A percentile compares a stretch with the other conserved stretches of the same genome.
phyloP scores from a whole-genome alignment of 2,113 vertebrate species.

The Connochaetes taurinus region DNA sequence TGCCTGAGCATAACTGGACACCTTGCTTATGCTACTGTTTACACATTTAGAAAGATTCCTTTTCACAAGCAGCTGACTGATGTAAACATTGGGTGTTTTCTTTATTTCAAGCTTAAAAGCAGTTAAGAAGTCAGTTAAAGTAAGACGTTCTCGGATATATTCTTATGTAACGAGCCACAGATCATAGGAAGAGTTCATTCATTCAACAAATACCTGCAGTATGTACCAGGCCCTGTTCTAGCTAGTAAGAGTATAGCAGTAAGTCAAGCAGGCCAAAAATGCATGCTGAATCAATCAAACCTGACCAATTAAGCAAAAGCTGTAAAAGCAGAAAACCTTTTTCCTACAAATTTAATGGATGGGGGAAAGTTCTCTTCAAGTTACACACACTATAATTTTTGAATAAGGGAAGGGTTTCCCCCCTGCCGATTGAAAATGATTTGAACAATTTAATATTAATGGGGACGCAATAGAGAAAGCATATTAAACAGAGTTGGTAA shows the following conservation, averaged over 20 bases:
- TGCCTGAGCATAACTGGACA: slow-evolving; percentile 1
- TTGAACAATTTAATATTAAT: background rate
- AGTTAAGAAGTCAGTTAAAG: background rate
- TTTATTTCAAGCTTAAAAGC: slow-evolving; percentile 6
- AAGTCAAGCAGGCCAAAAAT: slow-evolving; percentile 2
- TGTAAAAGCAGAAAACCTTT: background rate
- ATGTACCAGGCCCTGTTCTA: background rate
- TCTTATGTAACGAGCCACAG: background rate
- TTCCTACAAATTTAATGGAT: background rate
- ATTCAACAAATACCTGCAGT: background rate
- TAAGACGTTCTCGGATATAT: background rate
- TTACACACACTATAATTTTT: slow-evolving; percentile 6
- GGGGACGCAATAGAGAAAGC: background rate
- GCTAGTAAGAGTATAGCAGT: background rate
- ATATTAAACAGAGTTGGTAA: background rate
- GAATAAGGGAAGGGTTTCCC: slow-evolving; percentile 21
- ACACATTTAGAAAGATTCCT: background rate
- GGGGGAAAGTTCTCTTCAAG: background rate
- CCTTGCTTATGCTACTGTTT: slow-evolving; percentile 38
- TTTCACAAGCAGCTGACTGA: background rate
- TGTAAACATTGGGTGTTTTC: background rate
- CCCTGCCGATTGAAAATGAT: background rate
- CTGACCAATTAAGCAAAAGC: slow-evolving; percentile 24
- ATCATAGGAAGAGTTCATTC: slow-evolving; percentile 31
- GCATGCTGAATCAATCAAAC: background rate